These are phyloP conservation scores for Seladonia tumulorum DNA, from an alignment of 2,888 invertebrate genomes.

Conservation along the genomic window DNA sequence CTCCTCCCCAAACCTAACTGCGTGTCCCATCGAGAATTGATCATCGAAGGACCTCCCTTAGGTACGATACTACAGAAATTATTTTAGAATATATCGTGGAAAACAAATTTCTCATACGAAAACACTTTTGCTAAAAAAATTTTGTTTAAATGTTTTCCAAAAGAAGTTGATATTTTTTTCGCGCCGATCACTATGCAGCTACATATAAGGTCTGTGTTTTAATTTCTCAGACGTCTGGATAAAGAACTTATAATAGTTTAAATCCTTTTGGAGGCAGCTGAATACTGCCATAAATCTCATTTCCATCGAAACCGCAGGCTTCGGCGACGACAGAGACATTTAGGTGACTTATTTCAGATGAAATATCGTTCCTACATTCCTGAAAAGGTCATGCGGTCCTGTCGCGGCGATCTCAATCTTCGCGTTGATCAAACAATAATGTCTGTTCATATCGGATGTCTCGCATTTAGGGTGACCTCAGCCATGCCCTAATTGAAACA, in stretches of 20 bases:
- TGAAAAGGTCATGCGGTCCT: conserved; percentile 8
- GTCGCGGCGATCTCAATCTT: neutral
- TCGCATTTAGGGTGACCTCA: conserved; percentile 1
- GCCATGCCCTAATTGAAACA: neutral
- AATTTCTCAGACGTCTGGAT: neutral
- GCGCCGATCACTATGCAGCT: neutral
- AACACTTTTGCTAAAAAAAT: neutral
- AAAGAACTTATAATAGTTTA: neutral
- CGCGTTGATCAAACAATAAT: neutral
- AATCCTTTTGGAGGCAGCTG: neutral
- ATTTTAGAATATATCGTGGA: neutral
- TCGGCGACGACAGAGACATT: neutral
- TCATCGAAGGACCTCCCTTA: neutral
- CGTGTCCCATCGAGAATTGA: neutral
- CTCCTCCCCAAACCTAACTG: neutral
- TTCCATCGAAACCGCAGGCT: neutral
- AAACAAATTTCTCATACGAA: neutral
- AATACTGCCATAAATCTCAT: neutral
- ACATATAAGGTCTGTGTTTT: neutral
- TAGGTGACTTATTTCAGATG: conserved; percentile 1
- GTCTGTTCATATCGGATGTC: neutral
- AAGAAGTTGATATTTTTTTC: neutral
- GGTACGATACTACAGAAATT: neutral
- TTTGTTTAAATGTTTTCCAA: neutral
- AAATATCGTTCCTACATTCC: neutral